Base-by-base conservation (phyloP, 2,797 vertebrate genomes). In the Carcharodon carcharias region DNA sequence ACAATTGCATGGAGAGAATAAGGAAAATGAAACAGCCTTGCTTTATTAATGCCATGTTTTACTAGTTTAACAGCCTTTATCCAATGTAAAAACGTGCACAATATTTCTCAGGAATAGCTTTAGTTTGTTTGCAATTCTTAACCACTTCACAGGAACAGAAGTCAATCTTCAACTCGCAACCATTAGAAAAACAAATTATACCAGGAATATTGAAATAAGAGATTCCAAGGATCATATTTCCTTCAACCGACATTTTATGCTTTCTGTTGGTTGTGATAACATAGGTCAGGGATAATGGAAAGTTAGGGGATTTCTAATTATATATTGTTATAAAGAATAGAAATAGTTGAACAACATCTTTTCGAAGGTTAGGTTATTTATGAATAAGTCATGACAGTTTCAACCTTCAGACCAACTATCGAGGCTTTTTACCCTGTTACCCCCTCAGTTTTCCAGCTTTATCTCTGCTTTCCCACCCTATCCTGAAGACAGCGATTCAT, bases 221-320 rank as follows among this genome's bases (percentile, higher is more conserved):
- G 18, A 89, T 58, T 63, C 89, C 21, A 50, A 65, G 18, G 89
- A 61, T 65, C 35, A 40, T 40, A 92, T 92, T 92, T 65, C 89
- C 31, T 92, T 63, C 58, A 63, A 8, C 16, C 21, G 89, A 63
- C 16, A 8, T 40, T n/a, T 63, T n/a, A 31, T 21, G 31, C 18
- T 63, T 63, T n/a, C 58, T 92, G 58, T 63, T 92, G 58, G 11
- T 28, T 35, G 54, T 58, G 87, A 56, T 89, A 89, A 89, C 26
- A 31, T n/a, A 63, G 16, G n/a, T 92, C 31, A 92, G 35, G 58
- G 58, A 63, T 92, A 21, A 11, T 92, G 89, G 89, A 89, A 63
- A 65, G 89, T 63, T 18, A 3, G 89, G 89, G 89, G 35, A 63
- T 92, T 92, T 92, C 89, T 58, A 92, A 40, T 92, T 92, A 31